Evolutionary conservation across 1,140 invertebrate species (phyloP), one percentile per base, ranked within the genome.

Genomic region (Phymorhynchus buccinoides): DNA sequence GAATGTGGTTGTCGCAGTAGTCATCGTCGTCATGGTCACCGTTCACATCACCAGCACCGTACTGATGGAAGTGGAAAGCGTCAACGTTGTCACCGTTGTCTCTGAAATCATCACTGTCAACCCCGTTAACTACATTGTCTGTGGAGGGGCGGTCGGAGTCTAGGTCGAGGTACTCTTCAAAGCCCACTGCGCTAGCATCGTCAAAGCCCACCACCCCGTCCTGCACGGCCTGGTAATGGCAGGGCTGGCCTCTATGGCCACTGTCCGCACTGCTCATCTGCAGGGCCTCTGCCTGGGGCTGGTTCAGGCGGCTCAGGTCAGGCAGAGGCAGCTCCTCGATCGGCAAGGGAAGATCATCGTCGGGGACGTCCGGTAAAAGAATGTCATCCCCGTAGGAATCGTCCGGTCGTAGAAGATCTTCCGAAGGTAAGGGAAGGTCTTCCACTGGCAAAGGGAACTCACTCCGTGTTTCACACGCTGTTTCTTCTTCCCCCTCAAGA

Each of bases 1-100:
- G 80, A 83, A 73, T 83, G 71, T 83, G 62, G 75, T 73, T 83
- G 22, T 68, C 71, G 75, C 62, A 22, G 39, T 37, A 32, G 37
- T 83, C 9, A 73, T 42, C 16, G 48, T 71, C 16, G 48, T 71
- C 1, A n/a, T 56, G 27, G 1, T 42, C 81, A 83, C 75, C 35
- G 75, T 68, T 42, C 27, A 71, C 18, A 42, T 42, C 68, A 14
- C 18, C 71, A 83, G 37, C 44, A 73, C 68, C 71, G 48, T 68
- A 41, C 68, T 37, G 39, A 82, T 68, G 39, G 16, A 30, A 30
- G 35, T 83, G 42, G 68, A 39, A 32, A n/a, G n/a, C n/a, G 78
- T 80, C 4, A 27, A 41, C 73, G 3, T 27, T 37, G 32, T 3
- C 68, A 71, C 35, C 73, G 42, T 75, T 30, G 37, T 75, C 73